Evolutionary conservation across 1,140 invertebrate genomes (phyloP).

Genomic region (Saccostrea glomerata): DNA sequence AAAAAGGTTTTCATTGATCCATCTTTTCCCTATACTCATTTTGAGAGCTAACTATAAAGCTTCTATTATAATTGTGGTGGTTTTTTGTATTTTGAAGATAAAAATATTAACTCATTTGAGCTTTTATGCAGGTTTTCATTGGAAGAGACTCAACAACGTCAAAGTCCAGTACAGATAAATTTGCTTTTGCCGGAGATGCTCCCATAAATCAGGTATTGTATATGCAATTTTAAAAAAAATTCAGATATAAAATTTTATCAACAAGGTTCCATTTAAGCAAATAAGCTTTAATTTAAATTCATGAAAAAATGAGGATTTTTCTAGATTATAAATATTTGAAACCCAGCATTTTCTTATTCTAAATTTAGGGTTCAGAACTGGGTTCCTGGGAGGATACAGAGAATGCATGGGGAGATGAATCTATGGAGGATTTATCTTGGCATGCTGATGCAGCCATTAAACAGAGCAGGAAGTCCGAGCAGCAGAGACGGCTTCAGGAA

Average conservation of each 20-base stretch:
- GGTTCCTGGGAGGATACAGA: conserved; percentile 67
- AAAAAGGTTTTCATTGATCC: conserved; percentile 55
- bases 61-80: too few relatives aligned
- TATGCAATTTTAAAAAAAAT: too few relatives aligned
- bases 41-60: too few relatives aligned
- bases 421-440: conserved; percentile 67
- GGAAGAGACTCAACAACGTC: conserved; percentile 24
- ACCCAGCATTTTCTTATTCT: too few relatives aligned
- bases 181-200: not conserved
- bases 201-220: not conserved
- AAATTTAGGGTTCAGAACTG: conserved; percentile 66
- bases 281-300: too few relatives aligned
- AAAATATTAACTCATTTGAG: not conserved
- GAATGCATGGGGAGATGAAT: conserved; percentile 66
- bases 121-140: conserved; percentile 30
- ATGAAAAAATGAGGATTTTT: too few relatives aligned
- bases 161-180: conserved; percentile 5
- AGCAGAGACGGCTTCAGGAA: conserved; percentile 62
- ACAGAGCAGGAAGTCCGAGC: conserved; percentile 65
- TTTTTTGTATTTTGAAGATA: too few relatives aligned
- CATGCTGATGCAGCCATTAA: conserved; percentile 70
- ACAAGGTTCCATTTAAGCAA: too few relatives aligned
- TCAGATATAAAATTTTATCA: too few relatives aligned
- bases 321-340: too few relatives aligned
- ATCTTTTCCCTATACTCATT: not conserved